Evolutionary conservation across 2,797 vertebrate species (phyloP).

Genomic region (Carcharodon carcharias): DNA sequence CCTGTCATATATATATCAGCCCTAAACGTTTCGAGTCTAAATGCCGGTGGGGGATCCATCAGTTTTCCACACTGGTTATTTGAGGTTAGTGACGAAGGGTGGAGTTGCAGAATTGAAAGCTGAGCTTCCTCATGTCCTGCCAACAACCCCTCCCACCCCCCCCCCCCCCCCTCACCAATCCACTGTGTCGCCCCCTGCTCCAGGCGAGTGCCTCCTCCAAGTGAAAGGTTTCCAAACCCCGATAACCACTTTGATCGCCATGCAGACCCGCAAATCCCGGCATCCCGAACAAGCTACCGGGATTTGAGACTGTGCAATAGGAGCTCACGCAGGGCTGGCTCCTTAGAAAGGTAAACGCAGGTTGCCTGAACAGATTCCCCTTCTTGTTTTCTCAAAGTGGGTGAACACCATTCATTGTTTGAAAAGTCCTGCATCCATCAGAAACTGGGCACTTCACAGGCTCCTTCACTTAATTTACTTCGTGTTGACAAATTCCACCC

Average conservation of each 20-base stretch:
- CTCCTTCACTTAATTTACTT: neutral
- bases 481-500: neutral
- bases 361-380: neutral
- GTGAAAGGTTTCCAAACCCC: neutral
- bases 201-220: too few relatives aligned
- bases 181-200: neutral
- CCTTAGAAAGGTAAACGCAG: neutral
- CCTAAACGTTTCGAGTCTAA: too few relatives aligned
- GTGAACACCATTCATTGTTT: neutral
- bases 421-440: neutral
- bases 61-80: neutral
- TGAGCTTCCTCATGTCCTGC: neutral
- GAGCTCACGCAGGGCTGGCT: neutral
- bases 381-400: neutral
- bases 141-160: too few relatives aligned
- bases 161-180: too few relatives aligned
- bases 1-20: neutral
- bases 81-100: too few relatives aligned
- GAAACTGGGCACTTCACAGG: neutral
- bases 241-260: neutral
- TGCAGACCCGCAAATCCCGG: neutral
- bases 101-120: neutral
- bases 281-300: neutral
- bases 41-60: too few relatives aligned
- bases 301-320: neutral